Conservation (phyloP, 2,797 vertebrate genomes). For the Paratrypauchen microcephalus region DNA sequence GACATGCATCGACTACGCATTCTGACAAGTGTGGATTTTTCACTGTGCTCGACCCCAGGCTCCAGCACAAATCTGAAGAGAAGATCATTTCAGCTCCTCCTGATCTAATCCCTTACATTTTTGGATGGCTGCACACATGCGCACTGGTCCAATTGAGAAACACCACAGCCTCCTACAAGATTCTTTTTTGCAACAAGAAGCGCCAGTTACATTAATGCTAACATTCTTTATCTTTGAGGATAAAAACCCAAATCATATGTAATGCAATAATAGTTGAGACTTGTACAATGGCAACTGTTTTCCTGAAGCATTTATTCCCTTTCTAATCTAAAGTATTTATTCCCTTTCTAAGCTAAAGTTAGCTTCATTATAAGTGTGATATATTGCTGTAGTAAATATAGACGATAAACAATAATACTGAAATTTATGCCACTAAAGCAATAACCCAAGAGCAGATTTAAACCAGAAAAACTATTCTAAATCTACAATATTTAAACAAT, state of each 20-base stretch:
- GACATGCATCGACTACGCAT: conserved; percentile 61
- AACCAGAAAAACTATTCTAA: too few species aligned
- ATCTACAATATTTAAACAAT: too few species aligned
- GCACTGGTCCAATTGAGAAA: conserved; percentile 35
- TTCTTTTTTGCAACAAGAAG: conserved; percentile 26
- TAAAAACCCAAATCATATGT: neutral
- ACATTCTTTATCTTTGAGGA: neutral
- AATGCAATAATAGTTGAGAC: neutral
- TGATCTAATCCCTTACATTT: conserved; percentile 60
- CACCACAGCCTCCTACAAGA: conserved; percentile 28
- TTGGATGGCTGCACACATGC: conserved; percentile 57
- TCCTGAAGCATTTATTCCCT: neutral
- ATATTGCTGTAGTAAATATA: too few species aligned
- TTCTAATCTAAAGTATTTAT: too few species aligned
- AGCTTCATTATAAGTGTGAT: too few species aligned
- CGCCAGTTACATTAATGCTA: conserved; percentile 25
- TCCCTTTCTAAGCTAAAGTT: too few species aligned
- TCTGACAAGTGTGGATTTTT: conserved; percentile 71
- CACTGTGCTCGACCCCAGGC: conserved; percentile 62
- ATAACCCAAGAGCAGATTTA: too few species aligned
- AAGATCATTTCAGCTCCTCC: conserved; percentile 46
- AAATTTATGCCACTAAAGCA: too few species aligned
- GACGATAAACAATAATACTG: too few species aligned
- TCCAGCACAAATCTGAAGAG: conserved; percentile 41
- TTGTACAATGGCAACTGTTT: neutral